Evolutionary conservation across 2,888 invertebrate species (phyloP).

Genomic region (Drosophila siamana): DNA sequence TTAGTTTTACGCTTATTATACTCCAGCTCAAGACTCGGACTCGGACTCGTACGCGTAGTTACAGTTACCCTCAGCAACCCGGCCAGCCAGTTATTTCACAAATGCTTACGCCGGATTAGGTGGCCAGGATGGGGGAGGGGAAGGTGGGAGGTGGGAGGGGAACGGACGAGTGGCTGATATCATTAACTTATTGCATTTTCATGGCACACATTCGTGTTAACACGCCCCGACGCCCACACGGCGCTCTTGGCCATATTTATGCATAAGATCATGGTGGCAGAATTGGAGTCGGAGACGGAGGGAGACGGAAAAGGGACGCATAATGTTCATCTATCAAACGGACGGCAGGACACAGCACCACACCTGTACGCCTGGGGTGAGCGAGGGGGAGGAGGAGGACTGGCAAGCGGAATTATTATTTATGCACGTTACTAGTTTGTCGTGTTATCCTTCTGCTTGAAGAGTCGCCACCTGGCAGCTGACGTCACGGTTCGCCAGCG

Average conservation of each 20-base stretch:
- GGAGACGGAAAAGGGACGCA: conserved; percentile 13
- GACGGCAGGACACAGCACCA: no score
- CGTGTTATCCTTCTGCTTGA: conserved; percentile 72
- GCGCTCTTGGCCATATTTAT: conserved; percentile 63
- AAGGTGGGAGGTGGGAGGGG: neutral
- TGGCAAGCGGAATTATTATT: conserved; percentile 60
- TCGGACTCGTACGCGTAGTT: conserved; percentile 12
- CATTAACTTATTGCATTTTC: conserved; percentile 80
- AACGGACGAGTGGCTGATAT: conserved; percentile 50
- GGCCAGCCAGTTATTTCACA: conserved; percentile 12
- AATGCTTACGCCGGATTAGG: conserved; percentile 43
- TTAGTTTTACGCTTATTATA: conserved; percentile 69
- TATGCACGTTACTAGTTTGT: conserved; percentile 80
- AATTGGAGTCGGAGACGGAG: neutral
- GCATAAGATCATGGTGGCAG: conserved; percentile 69
- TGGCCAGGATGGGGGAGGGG: neutral
- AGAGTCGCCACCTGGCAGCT: conserved; percentile 16
- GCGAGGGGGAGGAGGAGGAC: conserved; percentile 6
- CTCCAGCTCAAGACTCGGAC: no score
- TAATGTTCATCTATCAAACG: conserved; percentile 71
- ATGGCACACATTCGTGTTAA: conserved; percentile 38
- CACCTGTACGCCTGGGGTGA: neutral
- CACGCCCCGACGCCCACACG: conserved; percentile 20
- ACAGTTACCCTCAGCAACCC: conserved; percentile 10
- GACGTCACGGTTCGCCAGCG: conserved; percentile 5